phyloP scores from a whole-genome alignment of 1,140 invertebrate species.

The Campoletis sonorensis region DNA sequence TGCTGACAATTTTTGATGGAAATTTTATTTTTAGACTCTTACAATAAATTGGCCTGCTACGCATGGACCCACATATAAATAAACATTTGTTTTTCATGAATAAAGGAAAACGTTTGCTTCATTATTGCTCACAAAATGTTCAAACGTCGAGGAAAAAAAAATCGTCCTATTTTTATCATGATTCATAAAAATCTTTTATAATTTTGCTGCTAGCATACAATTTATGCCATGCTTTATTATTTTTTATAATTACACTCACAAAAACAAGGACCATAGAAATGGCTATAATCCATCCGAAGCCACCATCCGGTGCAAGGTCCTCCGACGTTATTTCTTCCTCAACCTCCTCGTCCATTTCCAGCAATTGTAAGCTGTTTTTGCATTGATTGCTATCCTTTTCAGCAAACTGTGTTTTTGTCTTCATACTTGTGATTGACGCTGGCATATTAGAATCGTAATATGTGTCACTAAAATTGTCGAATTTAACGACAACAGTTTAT shows the following conservation, averaged over 20 bases:
- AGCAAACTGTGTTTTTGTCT: slow-evolving; percentile 8
- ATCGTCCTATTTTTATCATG: no score
- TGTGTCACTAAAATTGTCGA: background rate
- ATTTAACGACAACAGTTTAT: background rate
- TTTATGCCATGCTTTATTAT: background rate
- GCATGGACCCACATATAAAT: no score
- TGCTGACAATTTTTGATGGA: no score
- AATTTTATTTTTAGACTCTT: no score
- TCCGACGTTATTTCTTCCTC: slow-evolving; percentile 56
- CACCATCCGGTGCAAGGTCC: slow-evolving; percentile 77
- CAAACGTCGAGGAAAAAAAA: no score
- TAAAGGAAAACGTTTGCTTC: no score
- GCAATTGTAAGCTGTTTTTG: slow-evolving; percentile 15
- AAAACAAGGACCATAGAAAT: slow-evolving; percentile 74
- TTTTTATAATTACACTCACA: slow-evolving; percentile 60
- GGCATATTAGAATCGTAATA: slow-evolving; percentile 42
- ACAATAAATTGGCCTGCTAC: no score
- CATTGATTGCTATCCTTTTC: slow-evolving; percentile 34
- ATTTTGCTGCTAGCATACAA: no score
- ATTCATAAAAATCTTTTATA: no score
- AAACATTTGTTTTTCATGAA: no score
- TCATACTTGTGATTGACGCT: slow-evolving; percentile 39
- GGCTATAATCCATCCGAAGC: slow-evolving; percentile 79
- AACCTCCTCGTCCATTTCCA: slow-evolving; percentile 9
- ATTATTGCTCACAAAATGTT: no score